A percentile compares a stretch with the other conserved stretches of the same genome.
phyloP scores from a whole-genome alignment of 35 echinoderm and acorn worm genomes.

The Apostichopus californicus region DNA sequence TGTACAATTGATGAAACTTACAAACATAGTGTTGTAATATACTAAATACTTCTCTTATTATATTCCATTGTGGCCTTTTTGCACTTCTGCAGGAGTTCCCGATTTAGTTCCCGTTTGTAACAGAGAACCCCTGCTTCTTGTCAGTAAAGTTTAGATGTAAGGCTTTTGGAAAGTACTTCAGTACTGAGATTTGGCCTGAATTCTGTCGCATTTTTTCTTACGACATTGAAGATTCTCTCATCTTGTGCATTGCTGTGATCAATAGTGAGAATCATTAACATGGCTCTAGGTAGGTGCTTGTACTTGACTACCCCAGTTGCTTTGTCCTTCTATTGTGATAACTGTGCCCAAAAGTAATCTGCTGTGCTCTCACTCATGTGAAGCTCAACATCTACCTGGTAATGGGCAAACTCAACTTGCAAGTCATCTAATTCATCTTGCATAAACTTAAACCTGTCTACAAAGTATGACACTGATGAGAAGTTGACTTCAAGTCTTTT shows the following conservation, averaged over 20 bases:
- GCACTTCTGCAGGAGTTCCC: background rate
- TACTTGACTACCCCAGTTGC: background rate
- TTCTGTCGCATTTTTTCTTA: background rate
- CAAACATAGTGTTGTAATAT: background rate
- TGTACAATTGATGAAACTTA: too few relatives aligned
- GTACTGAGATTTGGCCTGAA: background rate
- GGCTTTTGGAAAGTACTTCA: background rate
- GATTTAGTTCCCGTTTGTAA: background rate
- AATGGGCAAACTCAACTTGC: background rate
- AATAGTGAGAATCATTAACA: background rate
- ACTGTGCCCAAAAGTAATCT: background rate
- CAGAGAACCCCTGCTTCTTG: background rate
- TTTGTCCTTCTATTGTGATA: background rate
- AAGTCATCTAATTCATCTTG: background rate
- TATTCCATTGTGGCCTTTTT: background rate
- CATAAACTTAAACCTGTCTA: constrained; percentile 1
- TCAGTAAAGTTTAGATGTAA: background rate
- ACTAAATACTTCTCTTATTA: background rate
- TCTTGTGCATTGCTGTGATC: background rate
- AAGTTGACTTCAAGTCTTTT: background rate
- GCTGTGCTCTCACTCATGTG: background rate
- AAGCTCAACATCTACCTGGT: background rate
- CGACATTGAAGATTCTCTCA: background rate
- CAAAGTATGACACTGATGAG: constrained; percentile 25
- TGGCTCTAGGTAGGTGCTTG: background rate